phyloP scores from a whole-genome alignment of 2,888 invertebrate species.

The Megaustenia siamemsis region DNA sequence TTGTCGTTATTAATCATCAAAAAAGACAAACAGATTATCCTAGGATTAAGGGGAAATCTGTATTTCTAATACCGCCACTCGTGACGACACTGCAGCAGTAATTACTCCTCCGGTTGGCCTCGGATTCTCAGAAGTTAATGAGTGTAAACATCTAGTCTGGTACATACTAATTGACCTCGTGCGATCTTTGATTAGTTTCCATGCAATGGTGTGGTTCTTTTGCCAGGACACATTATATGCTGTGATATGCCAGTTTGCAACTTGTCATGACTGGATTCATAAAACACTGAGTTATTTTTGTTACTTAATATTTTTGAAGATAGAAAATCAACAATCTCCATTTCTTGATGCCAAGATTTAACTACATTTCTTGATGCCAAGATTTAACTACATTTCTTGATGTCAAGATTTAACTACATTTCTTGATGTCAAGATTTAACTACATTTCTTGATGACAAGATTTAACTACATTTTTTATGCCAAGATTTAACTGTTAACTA shows the following conservation, averaged over 20 bases:
- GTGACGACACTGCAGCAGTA: neutral
- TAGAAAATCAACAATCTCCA: no score
- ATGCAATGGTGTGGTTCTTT: neutral
- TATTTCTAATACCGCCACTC: neutral
- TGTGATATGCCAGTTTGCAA: no score
- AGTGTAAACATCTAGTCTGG: neutral
- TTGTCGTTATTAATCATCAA: conserved; percentile 30
- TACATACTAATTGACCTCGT: neutral
- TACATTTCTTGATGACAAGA: no score
- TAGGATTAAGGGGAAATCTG: neutral
- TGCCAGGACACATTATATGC: no score
- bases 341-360: no score
- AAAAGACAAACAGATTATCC: conserved; percentile 20
- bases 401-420: neutral
- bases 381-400: neutral
- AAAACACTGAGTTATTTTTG: no score
- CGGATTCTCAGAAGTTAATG: neutral
- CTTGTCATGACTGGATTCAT: no score
- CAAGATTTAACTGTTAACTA: no score
- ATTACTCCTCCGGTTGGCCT: neutral
- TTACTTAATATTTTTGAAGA: no score
- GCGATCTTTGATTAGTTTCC: conserved; percentile 1
- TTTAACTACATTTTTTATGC: no score
- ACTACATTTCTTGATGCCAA: no score
- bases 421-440: neutral